Evolutionary conservation across 2,113 vertebrate genomes (phyloP).

Genomic region (Aepyceros melampus): DNA sequence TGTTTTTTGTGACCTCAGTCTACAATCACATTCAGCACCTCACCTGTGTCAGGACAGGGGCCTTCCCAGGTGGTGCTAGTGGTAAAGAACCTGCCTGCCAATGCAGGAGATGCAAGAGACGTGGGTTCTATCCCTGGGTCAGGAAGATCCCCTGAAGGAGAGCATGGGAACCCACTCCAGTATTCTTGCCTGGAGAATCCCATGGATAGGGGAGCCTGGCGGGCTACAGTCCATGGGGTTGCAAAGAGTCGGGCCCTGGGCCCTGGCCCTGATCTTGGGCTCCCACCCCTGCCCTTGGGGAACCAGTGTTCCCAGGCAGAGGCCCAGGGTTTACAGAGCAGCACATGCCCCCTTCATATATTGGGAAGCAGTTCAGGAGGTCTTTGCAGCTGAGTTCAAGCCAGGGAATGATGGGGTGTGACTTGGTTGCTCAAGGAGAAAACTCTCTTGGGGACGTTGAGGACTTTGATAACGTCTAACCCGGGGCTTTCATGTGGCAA

Average conservation of each 20-base stretch:
- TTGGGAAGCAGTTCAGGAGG: background rate
- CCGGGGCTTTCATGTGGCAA: background rate
- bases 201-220: background rate
- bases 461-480: background rate
- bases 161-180: background rate
- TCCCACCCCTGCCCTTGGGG: background rate
- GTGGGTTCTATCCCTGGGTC: background rate
- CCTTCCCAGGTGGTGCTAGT: background rate
- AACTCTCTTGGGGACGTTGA: background rate
- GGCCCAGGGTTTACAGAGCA: background rate
- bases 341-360: background rate
- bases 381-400: background rate
- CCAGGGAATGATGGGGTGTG: background rate
- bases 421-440: background rate
- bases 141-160: background rate
- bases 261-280: background rate
- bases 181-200: background rate
- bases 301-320: background rate
- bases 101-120: background rate
- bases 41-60: background rate
- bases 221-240: background rate
- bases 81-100: background rate
- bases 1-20: background rate
- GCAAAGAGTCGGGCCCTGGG: background rate
- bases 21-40: accelerated